phyloP scores from a whole-genome alignment of 2,888 invertebrate species.

The Watsonalla binaria region DNA sequence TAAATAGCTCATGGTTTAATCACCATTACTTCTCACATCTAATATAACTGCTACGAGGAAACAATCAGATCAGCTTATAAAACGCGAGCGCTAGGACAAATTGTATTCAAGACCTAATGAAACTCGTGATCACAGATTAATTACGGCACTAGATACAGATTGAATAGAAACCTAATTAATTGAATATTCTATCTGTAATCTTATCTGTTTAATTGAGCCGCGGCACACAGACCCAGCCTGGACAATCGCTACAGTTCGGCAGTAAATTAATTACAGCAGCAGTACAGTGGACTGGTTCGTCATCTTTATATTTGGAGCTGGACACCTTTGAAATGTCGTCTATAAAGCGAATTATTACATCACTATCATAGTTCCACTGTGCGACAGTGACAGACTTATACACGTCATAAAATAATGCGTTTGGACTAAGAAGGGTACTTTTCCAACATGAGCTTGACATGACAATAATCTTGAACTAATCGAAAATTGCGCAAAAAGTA shows the following conservation, averaged over 20 bases:
- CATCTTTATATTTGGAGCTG: constrained; percentile 25
- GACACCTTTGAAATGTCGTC: constrained; percentile 19
- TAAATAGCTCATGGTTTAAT: not conserved
- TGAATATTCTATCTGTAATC: constrained; percentile 1
- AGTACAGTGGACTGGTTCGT: constrained; percentile 15
- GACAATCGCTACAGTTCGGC: constrained; percentile 35
- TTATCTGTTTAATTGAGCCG: constrained; percentile 19
- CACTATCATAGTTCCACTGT: no score
- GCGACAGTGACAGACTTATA: no score
- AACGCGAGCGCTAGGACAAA: not conserved
- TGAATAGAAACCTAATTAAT: constrained; percentile 2
- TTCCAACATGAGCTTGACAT: no score
- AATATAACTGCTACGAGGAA: not conserved
- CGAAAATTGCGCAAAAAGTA: no score
- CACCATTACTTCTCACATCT: not conserved
- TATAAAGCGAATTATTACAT: no score
- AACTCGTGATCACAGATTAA: constrained; percentile 9
- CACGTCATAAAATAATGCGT: no score
- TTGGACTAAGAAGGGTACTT: no score
- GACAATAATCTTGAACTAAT: no score
- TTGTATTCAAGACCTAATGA: not conserved
- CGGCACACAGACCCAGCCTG: constrained; percentile 31
- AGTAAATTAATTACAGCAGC: constrained; percentile 31
- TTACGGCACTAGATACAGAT: constrained; percentile 2
- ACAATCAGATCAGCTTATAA: not conserved